Conservation (phyloP, 1,140 invertebrate species). For the Holotrichia oblita region DNA sequence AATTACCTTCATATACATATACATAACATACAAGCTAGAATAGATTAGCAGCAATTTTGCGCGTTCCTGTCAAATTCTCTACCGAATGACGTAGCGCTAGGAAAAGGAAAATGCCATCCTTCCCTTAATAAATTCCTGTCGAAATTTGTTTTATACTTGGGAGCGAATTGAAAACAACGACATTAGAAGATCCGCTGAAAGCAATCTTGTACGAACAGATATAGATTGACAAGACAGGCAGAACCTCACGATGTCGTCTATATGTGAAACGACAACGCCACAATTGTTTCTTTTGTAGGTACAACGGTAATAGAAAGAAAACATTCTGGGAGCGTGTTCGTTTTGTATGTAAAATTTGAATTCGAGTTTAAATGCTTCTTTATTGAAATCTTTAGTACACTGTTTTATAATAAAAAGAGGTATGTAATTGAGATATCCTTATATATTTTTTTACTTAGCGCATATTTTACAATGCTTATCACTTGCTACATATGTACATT, state of each 20-base stretch:
- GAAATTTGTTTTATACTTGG: conserved; percentile 22
- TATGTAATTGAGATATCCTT: too few species aligned
- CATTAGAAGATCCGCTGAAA: conserved; percentile 31
- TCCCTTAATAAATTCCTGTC: conserved; percentile 33
- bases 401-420: too few species aligned
- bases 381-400: too few species aligned
- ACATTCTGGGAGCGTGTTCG: not conserved
- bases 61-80: conserved; percentile 14
- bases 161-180: conserved; percentile 33
- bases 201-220: conserved; percentile 30
- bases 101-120: conserved; percentile 33
- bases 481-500: too few species aligned
- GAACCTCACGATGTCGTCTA: not conserved
- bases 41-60: conserved; percentile 33
- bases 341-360: not conserved
- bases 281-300: conserved; percentile 26
- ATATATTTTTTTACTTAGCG: too few species aligned
- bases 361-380: too few species aligned
- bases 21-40: conserved; percentile 12
- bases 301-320: not conserved
- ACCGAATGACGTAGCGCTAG: conserved; percentile 18
- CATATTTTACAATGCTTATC: too few species aligned
- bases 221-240: not conserved
- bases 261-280: not conserved
- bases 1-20: conserved; percentile 29